A percentile compares a stretch with the other conserved stretches of the same genome.
phyloP scores from a whole-genome alignment of 2,797 vertebrate genomes.

The Sphenopsis melanotis region DNA sequence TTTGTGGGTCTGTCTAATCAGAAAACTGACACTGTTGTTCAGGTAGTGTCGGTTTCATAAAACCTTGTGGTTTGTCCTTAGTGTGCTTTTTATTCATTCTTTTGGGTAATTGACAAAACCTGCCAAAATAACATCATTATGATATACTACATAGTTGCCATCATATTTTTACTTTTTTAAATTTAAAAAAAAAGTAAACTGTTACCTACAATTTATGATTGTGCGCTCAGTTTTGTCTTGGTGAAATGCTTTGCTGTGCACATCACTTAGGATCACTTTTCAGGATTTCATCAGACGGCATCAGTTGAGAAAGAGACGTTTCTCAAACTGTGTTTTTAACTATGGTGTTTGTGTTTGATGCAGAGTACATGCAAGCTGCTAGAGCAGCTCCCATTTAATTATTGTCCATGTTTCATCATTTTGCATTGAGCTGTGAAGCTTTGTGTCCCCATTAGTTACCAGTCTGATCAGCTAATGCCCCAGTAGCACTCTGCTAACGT shows the following conservation, averaged over 20 bases:
- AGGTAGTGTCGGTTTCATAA: background rate
- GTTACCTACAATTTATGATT: background rate
- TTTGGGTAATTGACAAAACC: background rate
- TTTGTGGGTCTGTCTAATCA: background rate
- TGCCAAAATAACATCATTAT: background rate
- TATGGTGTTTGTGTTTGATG: background rate
- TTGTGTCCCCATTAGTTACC: background rate
- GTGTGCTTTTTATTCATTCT: background rate
- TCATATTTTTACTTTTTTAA: background rate
- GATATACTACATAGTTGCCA: rapidly evolving
- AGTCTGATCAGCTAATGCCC: background rate
- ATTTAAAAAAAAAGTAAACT: background rate
- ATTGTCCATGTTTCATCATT: background rate
- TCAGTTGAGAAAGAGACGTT: background rate
- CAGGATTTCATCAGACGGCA: rapidly evolving
- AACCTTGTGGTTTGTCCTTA: background rate
- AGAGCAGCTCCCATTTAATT: background rate
- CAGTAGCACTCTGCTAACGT: background rate
- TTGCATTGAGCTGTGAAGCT: background rate
- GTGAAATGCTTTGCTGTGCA: background rate
- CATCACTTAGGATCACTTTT: background rate
- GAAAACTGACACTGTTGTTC: background rate
- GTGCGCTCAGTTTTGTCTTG: background rate
- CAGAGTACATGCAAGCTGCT: background rate
- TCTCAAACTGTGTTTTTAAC: background rate